phyloP scores from a whole-genome alignment of 2,888 invertebrate genomes.

The Ormia ochracea region DNA sequence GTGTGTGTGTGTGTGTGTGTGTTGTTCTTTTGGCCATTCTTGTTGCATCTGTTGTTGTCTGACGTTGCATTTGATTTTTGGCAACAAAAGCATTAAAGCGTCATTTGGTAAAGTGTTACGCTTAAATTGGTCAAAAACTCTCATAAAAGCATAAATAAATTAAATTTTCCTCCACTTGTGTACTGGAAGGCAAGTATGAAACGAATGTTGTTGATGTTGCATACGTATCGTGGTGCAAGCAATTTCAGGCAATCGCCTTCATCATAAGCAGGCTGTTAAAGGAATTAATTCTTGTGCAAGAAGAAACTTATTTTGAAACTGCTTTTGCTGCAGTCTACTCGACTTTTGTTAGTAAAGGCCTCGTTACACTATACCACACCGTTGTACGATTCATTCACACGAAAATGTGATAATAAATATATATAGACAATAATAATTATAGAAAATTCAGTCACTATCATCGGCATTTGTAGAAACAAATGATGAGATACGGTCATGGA shows the following conservation, averaged over 20 bases:
- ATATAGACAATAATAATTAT: background rate
- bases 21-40: constrained; percentile 1
- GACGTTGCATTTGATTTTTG: constrained; percentile 49
- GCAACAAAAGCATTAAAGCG: constrained; percentile 58
- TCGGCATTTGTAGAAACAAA: constrained; percentile 65
- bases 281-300: background rate
- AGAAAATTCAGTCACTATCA: constrained; percentile 71
- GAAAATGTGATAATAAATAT: too few relatives aligned
- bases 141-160: constrained; percentile 58
- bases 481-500: constrained; percentile 76
- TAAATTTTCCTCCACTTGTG: constrained; percentile 52
- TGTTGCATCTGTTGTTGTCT: background rate
- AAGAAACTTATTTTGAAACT: too few relatives aligned
- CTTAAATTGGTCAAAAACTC: constrained; percentile 48
- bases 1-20: too few relatives aligned
- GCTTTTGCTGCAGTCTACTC: too few relatives aligned
- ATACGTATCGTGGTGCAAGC: background rate
- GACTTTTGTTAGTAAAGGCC: too few relatives aligned
- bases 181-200: background rate
- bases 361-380: too few relatives aligned
- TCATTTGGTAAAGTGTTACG: constrained; percentile 53
- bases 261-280: background rate
- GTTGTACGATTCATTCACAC: too few relatives aligned
- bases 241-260: constrained; percentile 10
- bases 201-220: background rate